A percentile compares a stretch with the other conserved stretches of the same genome.
These are phyloP conservation scores for Bufo gargarizans DNA, from an alignment of 2,113 vertebrate genomes.

Conservation along the genomic window DNA sequence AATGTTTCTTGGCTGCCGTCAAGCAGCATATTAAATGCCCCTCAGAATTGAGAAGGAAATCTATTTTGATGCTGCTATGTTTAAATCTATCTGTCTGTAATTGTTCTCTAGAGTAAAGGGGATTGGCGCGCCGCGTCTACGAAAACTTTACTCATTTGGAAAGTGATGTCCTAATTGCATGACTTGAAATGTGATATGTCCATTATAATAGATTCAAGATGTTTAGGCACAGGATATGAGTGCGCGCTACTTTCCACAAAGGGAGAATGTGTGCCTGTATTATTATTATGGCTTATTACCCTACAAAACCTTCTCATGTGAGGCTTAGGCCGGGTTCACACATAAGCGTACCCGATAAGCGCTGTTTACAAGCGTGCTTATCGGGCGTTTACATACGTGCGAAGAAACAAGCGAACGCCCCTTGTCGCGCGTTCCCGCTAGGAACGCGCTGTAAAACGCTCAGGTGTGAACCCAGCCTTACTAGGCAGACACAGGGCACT, in stretches of 20 bases:
- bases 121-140: constrained; percentile 2
- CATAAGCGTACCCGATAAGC: too few relatives aligned
- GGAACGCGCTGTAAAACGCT: too few relatives aligned
- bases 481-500: background rate
- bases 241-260: background rate
- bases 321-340: too few relatives aligned
- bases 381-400: too few relatives aligned
- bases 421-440: too few relatives aligned
- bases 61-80: constrained; percentile 20
- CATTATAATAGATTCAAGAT: constrained; percentile 53
- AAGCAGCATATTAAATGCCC: constrained; percentile 20
- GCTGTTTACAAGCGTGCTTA: too few relatives aligned
- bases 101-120: constrained; percentile 14
- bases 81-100: constrained; percentile 7
- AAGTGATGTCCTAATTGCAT: constrained; percentile 51
- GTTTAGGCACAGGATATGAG: constrained; percentile 50
- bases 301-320: background rate
- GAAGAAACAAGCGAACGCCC: too few relatives aligned
- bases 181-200: constrained; percentile 45
- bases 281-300: background rate
- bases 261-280: constrained; percentile 17
- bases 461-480: too few relatives aligned
- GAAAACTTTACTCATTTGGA: constrained; percentile 39
- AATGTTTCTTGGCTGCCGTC: constrained; percentile 13
- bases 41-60: constrained; percentile 8